Base-by-base conservation (phyloP, 2,888 invertebrate genomes). In the Eristalis pertinax region DNA sequence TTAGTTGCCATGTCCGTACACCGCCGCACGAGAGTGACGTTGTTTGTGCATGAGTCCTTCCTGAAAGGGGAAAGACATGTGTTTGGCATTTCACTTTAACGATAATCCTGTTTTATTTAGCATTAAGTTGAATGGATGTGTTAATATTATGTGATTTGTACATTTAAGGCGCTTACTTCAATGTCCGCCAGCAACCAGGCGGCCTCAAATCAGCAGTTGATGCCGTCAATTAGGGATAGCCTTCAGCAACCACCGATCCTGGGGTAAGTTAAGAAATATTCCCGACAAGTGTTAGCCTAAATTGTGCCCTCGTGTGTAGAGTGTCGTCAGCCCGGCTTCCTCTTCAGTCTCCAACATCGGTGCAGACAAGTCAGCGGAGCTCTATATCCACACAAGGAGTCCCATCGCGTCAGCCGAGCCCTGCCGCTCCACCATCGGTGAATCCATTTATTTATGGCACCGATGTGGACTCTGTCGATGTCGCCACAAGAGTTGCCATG, bases 401-500 rank as follows among this genome's bases (percentile, higher is more conserved):
- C 4, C 91, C 93, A 24, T 94, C 94, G 0, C 91, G 93, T 0
- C 94, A 95, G 26, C 93, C 94, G 0, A 93, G 93, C 90, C 93
- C 95, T 10, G 95, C 95, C 90, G 94, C 95, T 7, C 91, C 93
- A 7, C 95, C 95, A 89, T 92, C 93, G 1, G 90, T 93, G 2
- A 98, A 98, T 94, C 98, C 98, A 0, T 97, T 98, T 91, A 97
- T 99, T 89, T 98, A 96, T 92, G 98, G 97, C 60, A 97, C 96
- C 91, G 98, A 99, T 92, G 98, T 99, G 0, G 99, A 99, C 93
- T 98, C 99, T 0, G 99, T 99, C 0, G 99, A 99, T 93, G 96
- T 99, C 24, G 99, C 99, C 10, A 99, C 99, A 0, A 94, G 99
- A 86, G 98, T 99, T 64, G 99, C 99, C 15, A 99, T 99, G 98